Conservation (phyloP, 2,888 invertebrate species). For the Chaetoderma sp. region DNA sequence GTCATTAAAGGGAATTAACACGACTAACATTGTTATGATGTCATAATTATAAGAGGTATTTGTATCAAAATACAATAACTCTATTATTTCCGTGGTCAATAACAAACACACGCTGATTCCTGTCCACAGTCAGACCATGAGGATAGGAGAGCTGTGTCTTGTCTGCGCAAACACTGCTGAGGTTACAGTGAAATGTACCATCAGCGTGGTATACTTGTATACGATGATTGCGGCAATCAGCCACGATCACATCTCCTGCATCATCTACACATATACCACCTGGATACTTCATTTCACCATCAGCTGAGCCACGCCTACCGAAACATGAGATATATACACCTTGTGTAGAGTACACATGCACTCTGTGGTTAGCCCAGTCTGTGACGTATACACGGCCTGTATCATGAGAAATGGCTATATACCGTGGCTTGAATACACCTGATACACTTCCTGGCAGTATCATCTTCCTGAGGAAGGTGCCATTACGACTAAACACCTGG, state of each 20-base stretch:
- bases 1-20: too few species aligned
- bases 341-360: slow-evolving; percentile 79
- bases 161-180: slow-evolving; percentile 95
- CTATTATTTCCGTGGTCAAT: slow-evolving; percentile 98
- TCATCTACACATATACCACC: slow-evolving; percentile 98
- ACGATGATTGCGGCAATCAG: slow-evolving; percentile 97
- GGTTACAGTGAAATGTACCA: slow-evolving; percentile 86
- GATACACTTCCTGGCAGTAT: slow-evolving; percentile 90
- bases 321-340: slow-evolving; percentile 89
- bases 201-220: slow-evolving; percentile 99
- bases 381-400: slow-evolving; percentile 93
- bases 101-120: slow-evolving; percentile 91
- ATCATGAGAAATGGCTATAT: slow-evolving; percentile 95
- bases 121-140: slow-evolving; percentile 84
- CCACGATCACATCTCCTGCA: slow-evolving; percentile 98
- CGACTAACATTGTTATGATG: too few species aligned
- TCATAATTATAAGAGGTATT: too few species aligned
- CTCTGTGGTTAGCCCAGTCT: slow-evolving; percentile 97
- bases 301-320: slow-evolving; percentile 92
- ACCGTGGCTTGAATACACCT: slow-evolving; percentile 97
- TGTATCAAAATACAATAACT: slow-evolving; percentile 93
- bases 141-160: slow-evolving; percentile 94
- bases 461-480: slow-evolving; percentile 97
- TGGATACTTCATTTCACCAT: slow-evolving; percentile 98
- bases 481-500: slow-evolving; percentile 86